These are phyloP conservation scores for Drosophila murphyi DNA, from an alignment of 1,140 invertebrate genomes.

Conservation along the genomic window DNA sequence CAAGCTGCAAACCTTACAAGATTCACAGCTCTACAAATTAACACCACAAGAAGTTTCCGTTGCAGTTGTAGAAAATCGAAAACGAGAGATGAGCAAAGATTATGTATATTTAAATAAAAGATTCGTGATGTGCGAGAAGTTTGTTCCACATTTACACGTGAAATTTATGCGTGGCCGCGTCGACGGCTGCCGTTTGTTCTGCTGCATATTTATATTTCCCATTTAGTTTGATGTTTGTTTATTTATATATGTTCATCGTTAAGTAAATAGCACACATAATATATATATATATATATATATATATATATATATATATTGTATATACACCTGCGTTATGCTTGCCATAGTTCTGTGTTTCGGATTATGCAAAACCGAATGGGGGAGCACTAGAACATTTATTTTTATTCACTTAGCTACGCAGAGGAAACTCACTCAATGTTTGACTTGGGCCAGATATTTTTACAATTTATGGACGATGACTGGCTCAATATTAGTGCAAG, in stretches of 20 bases:
- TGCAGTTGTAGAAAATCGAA: conserved; percentile 19
- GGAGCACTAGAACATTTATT: conserved; percentile 39
- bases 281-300: conserved; percentile 7
- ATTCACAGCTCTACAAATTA: conserved; percentile 47
- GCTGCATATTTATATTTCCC: conserved; percentile 12
- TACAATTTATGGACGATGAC: conserved; percentile 19
- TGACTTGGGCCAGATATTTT: background rate
- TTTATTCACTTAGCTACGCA: conserved; percentile 47
- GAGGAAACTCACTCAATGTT: conserved; percentile 11
- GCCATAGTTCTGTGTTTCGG: conserved; percentile 24
- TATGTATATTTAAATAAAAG: conserved; percentile 35
- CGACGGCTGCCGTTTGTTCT: conserved; percentile 18
- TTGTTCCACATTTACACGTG: conserved; percentile 79
- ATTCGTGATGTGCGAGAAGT: conserved; percentile 41
- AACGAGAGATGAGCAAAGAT: conserved; percentile 14
- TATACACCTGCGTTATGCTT: conserved; percentile 63
- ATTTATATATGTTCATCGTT: conserved; percentile 57
- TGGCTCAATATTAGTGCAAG: conserved; percentile 46
- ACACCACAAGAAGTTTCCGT: conserved; percentile 27
- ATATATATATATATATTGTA: conserved; percentile 13
- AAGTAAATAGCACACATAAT: conserved; percentile 48
- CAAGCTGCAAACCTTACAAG: conserved; percentile 36
- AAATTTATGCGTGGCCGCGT: conserved; percentile 74
- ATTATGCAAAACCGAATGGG: conserved; percentile 60
- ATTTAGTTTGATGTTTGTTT: conserved; percentile 64